Percentiles rank a stretch among this genome's conserved stretches.
Conservation (phyloP, 2,888 invertebrate genomes). For the Xestia rhomboidea region DNA sequence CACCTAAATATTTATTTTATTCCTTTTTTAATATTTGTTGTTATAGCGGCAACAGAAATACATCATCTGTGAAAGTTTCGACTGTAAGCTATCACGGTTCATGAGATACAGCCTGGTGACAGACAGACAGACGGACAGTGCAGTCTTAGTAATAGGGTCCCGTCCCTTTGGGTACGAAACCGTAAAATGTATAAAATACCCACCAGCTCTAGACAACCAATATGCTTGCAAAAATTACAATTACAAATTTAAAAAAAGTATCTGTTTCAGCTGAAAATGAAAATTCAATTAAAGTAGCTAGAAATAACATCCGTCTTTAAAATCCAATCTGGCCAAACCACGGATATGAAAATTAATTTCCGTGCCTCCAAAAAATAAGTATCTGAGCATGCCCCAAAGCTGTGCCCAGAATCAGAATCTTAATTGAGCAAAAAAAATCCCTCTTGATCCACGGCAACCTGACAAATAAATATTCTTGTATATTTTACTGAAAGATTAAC, state of each 20-base stretch:
- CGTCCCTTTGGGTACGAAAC: too few relatives aligned
- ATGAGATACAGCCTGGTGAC: too few relatives aligned
- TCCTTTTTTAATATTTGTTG: too few relatives aligned
- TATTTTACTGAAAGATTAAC: slow-evolving; percentile 55
- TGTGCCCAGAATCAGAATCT: slow-evolving; percentile 56
- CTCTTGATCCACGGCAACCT: slow-evolving; percentile 53
- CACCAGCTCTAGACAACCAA: neutral
- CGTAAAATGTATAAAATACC: too few relatives aligned
- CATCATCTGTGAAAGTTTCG: too few relatives aligned
- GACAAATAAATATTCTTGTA: slow-evolving; percentile 52
- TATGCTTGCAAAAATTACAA: neutral
- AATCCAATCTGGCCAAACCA: slow-evolving; percentile 61
- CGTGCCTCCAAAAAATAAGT: slow-evolving; percentile 60
- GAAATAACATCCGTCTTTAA: slow-evolving; percentile 42
- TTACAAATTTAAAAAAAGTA: slow-evolving; percentile 15
- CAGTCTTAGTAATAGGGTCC: too few relatives aligned
- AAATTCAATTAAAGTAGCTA: slow-evolving; percentile 45
- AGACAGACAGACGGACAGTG: too few relatives aligned
- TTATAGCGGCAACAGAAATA: too few relatives aligned
- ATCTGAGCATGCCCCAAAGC: slow-evolving; percentile 55
- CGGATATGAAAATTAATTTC: slow-evolving; percentile 75
- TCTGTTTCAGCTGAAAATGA: slow-evolving; percentile 28
- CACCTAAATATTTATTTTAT: too few relatives aligned
- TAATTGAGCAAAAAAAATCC: slow-evolving; percentile 63
- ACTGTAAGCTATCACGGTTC: too few relatives aligned